Evolutionary conservation across 1,140 invertebrate species (phyloP), one percentile per base, ranked within the genome.

Genomic region (Gonioctena quinquepunctata): DNA sequence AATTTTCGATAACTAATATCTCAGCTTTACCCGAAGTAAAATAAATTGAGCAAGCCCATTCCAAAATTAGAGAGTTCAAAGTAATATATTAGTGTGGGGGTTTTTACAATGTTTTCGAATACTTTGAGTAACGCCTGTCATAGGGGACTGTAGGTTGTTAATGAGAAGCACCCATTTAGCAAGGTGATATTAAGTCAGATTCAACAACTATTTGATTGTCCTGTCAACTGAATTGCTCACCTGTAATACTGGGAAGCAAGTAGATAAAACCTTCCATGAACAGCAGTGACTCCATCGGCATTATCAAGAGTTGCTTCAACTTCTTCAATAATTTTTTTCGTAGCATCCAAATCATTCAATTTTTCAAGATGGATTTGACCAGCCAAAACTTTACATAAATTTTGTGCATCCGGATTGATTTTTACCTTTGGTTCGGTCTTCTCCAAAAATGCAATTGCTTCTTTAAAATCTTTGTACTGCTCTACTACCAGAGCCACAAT

Each of bases 231-330:
- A n/a, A n/a, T n/a, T n/a, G 16, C 33, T 42, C 33, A 88, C 80
- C 88, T 89, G 81, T 96, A 94, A 76, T 98, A 95, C 72, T 97
- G 91, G 48, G 96, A 96, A 2, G 96, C 95, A 25, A 99, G 86
- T 71, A 97, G 91, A 82, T 99, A 99, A 84, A 96, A 99, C 77
- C 96, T 64, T 11, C 95, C 95, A 83, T 99, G 97, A 5, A 99
- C 96, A 1, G 94, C 85, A 0, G 96, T 96, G 3, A 99, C 90
- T 27, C 96, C 96, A 83, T 97, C 94, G 0, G 95, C 89, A 74
- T 93, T 91, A 80, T 98, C 94, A 7, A 99, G 83, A 49, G 95
- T 90, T 50, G 89, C 88, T 79, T 96, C 93, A 42, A 97, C 89
- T 78, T 96, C 92, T 77, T 97, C 96, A 63, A 99, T 94, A 16